phyloP scores from a whole-genome alignment of 2,797 vertebrate species.

The Sphenopsis melanotis region DNA sequence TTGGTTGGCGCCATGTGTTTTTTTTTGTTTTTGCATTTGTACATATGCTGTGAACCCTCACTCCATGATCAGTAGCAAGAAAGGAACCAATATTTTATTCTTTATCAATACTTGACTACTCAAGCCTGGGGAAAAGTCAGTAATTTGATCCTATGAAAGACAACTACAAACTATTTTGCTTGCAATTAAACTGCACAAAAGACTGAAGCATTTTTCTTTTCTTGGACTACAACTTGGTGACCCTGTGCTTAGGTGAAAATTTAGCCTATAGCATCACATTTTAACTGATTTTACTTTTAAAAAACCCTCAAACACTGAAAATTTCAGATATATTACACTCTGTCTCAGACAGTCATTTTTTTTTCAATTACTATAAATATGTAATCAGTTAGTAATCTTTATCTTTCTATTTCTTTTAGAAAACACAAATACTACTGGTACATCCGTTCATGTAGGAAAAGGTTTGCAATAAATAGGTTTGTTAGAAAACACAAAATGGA shows the following conservation, averaged over 20 bases:
- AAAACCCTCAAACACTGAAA: neutral
- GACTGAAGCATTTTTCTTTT: neutral
- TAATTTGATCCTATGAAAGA: neutral
- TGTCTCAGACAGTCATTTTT: neutral
- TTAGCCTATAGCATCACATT: neutral
- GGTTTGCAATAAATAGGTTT: neutral
- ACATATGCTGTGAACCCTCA: rapidly evolving
- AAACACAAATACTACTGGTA: neutral
- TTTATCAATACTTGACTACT: neutral
- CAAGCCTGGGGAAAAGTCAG: neutral
- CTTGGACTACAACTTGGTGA: neutral
- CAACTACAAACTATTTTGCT: neutral
- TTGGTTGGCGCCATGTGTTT: neutral
- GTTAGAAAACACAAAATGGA: neutral
- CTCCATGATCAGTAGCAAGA: neutral
- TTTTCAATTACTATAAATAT: neutral
- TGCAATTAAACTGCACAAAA: neutral
- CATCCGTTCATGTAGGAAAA: neutral
- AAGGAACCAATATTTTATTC: neutral
- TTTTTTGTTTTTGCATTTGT: neutral
- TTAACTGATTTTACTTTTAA: neutral
- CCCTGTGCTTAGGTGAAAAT: neutral
- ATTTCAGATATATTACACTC: neutral
- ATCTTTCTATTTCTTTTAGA: neutral
- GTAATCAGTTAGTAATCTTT: neutral